phyloP scores from a whole-genome alignment of 1,140 invertebrate genomes.

The Stratiolaelaps scimitus region DNA sequence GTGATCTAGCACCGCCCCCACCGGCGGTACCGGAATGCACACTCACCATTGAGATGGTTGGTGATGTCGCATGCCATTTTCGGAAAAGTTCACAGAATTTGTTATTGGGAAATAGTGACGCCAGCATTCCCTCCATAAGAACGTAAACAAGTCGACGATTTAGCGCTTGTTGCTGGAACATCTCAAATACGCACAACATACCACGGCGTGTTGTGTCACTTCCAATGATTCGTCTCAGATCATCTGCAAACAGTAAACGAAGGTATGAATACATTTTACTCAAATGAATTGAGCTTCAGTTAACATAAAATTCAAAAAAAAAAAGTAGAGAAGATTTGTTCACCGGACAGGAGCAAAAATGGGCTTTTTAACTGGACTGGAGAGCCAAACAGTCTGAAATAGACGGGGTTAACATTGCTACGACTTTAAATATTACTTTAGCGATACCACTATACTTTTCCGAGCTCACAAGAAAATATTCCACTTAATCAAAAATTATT shows the following conservation, averaged over 20 bases:
- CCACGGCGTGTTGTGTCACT: conserved; percentile 73
- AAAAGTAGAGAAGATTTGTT: no score
- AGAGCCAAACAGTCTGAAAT: no score
- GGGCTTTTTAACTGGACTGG: no score
- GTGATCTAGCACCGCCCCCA: conserved; percentile 20
- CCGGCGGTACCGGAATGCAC: neutral
- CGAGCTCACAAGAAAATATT: no score
- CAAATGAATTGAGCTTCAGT: conserved; percentile 25
- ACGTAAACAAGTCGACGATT: conserved; percentile 75
- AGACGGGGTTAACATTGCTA: no score
- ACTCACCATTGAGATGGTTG: conserved; percentile 26
- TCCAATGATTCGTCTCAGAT: conserved; percentile 78
- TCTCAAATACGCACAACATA: conserved; percentile 71
- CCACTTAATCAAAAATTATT: conserved; percentile 26
- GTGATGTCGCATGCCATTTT: conserved; percentile 49
- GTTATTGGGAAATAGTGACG: conserved; percentile 60
- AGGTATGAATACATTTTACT: conserved; percentile 18
- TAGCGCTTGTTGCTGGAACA: conserved; percentile 67
- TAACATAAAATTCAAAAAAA: no score
- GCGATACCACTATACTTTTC: no score
- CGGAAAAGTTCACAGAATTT: conserved; percentile 52
- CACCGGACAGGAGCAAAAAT: no score
- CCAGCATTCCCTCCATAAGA: conserved; percentile 65
- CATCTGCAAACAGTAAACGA: conserved; percentile 51
- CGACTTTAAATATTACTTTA: no score